Percentiles rank a stretch among this genome's conserved stretches.
Conservation (phyloP, 2,797 vertebrate species). For the Manis javanica region DNA sequence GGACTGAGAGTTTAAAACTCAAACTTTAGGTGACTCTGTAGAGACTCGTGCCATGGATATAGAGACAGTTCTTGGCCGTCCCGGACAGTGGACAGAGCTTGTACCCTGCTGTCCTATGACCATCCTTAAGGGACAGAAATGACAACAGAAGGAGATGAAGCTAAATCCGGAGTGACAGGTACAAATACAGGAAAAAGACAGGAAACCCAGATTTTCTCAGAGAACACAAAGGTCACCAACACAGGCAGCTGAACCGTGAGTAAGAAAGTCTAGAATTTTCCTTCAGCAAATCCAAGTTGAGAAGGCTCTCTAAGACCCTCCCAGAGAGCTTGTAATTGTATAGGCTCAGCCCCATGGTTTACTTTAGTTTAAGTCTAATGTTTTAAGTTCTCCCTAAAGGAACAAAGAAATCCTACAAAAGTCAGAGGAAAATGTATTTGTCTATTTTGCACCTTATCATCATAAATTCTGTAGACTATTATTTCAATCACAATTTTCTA, state of each 20-base stretch:
- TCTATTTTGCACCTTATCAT: not conserved
- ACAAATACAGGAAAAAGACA: not conserved
- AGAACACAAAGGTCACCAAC: accelerated
- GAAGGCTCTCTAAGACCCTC: not conserved
- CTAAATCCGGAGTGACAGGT: too few species aligned
- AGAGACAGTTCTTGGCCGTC: not conserved
- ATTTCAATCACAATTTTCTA: not conserved
- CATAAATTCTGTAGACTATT: not conserved
- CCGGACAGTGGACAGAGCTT: not conserved
- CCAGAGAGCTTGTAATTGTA: too few species aligned
- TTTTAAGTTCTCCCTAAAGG: not conserved
- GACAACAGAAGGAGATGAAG: not conserved
- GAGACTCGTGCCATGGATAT: not conserved
- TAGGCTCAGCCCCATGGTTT: too few species aligned
- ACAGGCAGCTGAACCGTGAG: accelerated
- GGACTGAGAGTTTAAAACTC: not conserved
- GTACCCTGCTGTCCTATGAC: too few species aligned
- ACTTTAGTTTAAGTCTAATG: not conserved
- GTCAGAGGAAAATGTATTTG: not conserved
- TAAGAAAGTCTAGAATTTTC: not conserved
- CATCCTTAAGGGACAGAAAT: not conserved
- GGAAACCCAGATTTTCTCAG: not conserved
- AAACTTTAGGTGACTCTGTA: not conserved
- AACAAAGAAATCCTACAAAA: not conserved
- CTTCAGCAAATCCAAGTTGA: accelerated